Evolutionary conservation across 2,888 invertebrate genomes (phyloP).

Genomic region (Drosophila kuntzei): DNA sequence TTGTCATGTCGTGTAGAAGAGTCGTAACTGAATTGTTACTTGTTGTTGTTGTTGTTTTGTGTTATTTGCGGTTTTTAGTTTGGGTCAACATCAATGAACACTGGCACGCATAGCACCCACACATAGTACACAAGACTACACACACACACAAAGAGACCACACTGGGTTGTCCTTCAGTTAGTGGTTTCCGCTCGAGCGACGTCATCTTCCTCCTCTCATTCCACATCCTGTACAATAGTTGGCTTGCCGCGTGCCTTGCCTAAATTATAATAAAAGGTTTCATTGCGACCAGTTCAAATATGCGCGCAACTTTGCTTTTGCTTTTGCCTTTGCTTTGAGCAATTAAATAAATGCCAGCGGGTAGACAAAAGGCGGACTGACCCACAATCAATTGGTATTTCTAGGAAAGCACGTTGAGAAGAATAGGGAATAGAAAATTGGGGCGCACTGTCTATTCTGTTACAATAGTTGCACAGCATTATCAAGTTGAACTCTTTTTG

Average conservation of each 20-base stretch:
- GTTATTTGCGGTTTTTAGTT: constrained; percentile 77
- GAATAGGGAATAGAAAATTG: neutral
- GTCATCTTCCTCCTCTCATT: constrained; percentile 17
- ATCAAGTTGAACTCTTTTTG: constrained; percentile 35
- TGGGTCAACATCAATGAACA: constrained; percentile 69
- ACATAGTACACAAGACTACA: constrained; percentile 11
- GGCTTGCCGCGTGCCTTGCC: constrained; percentile 60
- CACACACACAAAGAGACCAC: neutral
- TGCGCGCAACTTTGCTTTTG: constrained; percentile 48
- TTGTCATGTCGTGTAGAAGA: constrained; percentile 49
- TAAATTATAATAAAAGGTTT: constrained; percentile 78
- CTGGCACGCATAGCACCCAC: constrained; percentile 56
- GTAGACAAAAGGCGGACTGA: constrained; percentile 39
- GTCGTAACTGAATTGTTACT: constrained; percentile 53
- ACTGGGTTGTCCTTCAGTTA: constrained; percentile 40
- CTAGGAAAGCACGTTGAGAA: neutral
- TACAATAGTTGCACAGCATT: constrained; percentile 53
- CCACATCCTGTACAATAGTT: constrained; percentile 1
- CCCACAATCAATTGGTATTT: constrained; percentile 43
- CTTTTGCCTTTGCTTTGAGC: constrained; percentile 61
- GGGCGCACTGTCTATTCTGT: neutral
- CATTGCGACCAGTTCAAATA: constrained; percentile 64
- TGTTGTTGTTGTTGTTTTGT: constrained; percentile 51
- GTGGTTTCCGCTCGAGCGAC: constrained; percentile 68
- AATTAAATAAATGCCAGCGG: constrained; percentile 63